A percentile compares a stretch with the other conserved stretches of the same genome.
These are phyloP conservation scores for Pterocles gutturalis DNA, from an alignment of 2,113 vertebrate species.

Conservation along the genomic window DNA sequence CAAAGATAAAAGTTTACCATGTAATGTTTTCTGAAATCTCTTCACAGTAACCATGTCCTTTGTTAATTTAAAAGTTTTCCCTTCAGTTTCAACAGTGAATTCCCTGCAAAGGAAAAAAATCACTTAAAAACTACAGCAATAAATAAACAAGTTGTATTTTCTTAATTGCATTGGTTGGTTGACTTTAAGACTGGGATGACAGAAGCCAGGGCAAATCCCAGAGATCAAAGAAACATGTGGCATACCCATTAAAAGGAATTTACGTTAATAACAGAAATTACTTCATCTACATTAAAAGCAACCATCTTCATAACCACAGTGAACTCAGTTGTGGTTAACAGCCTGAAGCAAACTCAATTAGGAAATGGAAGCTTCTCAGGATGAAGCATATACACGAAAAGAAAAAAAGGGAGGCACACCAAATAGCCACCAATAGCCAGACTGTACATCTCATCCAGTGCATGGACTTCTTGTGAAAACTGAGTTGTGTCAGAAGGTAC, in stretches of 20 bases:
- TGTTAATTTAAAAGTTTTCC: conserved; percentile 92
- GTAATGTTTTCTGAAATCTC: conserved; percentile 94
- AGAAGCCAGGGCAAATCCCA: neutral
- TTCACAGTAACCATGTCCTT: conserved; percentile 96
- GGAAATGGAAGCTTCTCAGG: neutral
- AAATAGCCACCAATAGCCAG: neutral
- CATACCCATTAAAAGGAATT: neutral
- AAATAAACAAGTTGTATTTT: neutral
- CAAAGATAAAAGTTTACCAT: conserved; percentile 81
- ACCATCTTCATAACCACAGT: neutral
- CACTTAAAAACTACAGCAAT: neutral
- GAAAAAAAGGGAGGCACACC: neutral
- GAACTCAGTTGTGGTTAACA: neutral
- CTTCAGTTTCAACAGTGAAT: conserved; percentile 93
- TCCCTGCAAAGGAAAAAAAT: conserved; percentile 80
- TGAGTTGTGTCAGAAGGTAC: neutral
- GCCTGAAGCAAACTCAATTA: neutral
- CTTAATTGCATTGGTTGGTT: neutral
- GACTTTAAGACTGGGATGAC: neutral
- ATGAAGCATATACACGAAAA: neutral
- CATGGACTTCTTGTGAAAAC: neutral
- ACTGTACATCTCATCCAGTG: accelerated
- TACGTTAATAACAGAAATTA: neutral
- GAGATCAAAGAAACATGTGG: neutral
- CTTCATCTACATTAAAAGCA: neutral